These are phyloP conservation scores for Delphinapterus leucas DNA, from an alignment of 2,113 vertebrate species.

Conservation along the genomic window DNA sequence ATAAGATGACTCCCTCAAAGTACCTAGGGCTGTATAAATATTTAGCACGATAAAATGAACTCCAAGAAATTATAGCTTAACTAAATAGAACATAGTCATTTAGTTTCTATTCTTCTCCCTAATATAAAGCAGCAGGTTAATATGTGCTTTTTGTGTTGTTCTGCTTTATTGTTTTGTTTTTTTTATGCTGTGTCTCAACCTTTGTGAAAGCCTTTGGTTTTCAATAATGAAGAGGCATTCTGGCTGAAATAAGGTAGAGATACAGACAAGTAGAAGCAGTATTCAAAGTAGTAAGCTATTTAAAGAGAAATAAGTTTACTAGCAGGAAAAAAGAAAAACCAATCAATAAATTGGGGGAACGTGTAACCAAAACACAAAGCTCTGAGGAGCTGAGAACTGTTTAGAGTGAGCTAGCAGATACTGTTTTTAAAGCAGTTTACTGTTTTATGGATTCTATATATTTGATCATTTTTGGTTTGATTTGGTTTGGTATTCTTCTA, in stretches of 20 bases:
- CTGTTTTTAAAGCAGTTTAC: not conserved
- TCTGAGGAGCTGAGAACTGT: not conserved
- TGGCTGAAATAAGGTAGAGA: not conserved
- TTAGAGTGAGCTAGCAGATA: not conserved
- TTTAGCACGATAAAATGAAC: conserved; percentile 53
- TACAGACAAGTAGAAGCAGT: not conserved
- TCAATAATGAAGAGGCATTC: conserved; percentile 15
- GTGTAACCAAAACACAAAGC: not conserved
- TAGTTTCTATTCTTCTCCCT: conserved; percentile 11
- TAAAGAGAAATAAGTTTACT: conserved; percentile 1
- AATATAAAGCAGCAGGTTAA: conserved; percentile 23
- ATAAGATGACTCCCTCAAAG: conserved; percentile 29
- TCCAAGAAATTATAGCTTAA: conserved; percentile 39
- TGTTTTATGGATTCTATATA: not conserved
- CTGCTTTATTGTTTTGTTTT: not conserved
- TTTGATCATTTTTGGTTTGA: conserved; percentile 1
- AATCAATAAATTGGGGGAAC: not conserved
- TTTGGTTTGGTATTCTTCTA: not conserved
- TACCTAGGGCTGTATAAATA: conserved; percentile 48
- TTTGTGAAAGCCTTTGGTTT: conserved; percentile 48
- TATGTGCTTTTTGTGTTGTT: not conserved
- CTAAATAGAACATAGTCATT: conserved; percentile 26
- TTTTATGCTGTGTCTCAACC: not conserved
- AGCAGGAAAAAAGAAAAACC: not conserved
- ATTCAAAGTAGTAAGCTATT: not conserved